Evolutionary conservation across 1,140 invertebrate species (phyloP), one percentile per base, ranked within the genome.

Genomic region (Bombus sibiricus): DNA sequence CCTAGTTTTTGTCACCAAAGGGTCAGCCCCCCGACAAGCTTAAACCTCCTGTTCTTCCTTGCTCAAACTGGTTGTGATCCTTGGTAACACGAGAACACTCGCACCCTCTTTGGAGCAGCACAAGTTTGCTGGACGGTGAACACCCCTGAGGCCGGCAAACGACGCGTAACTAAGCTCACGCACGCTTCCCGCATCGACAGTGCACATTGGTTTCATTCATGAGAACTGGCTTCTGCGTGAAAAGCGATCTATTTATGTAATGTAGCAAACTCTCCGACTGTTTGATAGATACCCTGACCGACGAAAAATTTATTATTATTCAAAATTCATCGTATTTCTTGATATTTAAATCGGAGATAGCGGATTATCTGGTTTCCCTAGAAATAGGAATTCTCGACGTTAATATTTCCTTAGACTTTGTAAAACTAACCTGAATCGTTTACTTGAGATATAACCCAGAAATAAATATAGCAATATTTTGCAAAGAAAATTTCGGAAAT

Each of bases 101-200:
- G 74, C 89, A 89, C 84, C 88, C 88, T 83, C 77, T 59, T 92
- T 90, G 87, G 85, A 88, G 28, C 79, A 89, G 90, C 90, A 86
- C 92, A 91, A 90, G 89, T 92, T 66, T 92, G 89, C 91, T 91
- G 89, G 91, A 80, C 89, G 90, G 88, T 86, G 92, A 92, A 94
- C 90, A 93, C 92, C 93, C 93, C 91, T 91, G 91, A 89, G 91
- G 93, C 91, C 90, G 90, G 87, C 91, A 94, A 94, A 92, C 93
- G 91, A 92, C 92, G 94, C 94, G 93, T 95, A 94, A 95, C 94
- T 94, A 94, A 94, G 92, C 93, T 94, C 92, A 92, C 93, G 93
- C 92, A 94, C 92, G 91, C 92, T 93, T 93, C 93, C 92, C 92
- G 92, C 92, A 93, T 93, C 92, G 91, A 93, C 87, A 91, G 91